Base-by-base conservation (phyloP, 64 coral and sea anemone species). In the Astreopora myriophthalma region DNA sequence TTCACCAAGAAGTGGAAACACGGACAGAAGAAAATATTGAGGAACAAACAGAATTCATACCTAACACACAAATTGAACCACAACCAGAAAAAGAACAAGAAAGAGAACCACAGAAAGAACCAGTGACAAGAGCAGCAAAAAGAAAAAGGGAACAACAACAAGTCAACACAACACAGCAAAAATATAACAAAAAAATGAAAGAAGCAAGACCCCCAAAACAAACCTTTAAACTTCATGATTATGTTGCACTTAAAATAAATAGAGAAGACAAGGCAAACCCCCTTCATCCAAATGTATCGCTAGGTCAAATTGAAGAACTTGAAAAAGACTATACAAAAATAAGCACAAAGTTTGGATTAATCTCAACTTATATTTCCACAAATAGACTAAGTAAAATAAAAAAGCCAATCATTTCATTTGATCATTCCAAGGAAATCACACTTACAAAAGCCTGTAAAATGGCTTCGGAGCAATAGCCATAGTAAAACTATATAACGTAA, bases 161-260 rank as follows among this genome's bases (percentile, higher is more conserved):
- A 66, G 62, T 66, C 22, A 3, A 66, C 25, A 28, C 62, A 66
- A 28, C 22, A 66, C 62, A 66, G 25, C 22, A 66, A 28, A 28
- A 66, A 66, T 66, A 66, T 66, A 66, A 66, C 62, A 66, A 66
- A 66, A 66, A 66, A 66, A 28, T 55, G 49, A 55, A 55, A 55
- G 49, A 55, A 55, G 49, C 49, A 55, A 55, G 49, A 55, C 49
- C 49, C 62, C 62, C 22, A 66, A 66, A 66, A 28, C 62, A 66
- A 23, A 66, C 23, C 22, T 66, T 66, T 28, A 66, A 66, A 66
- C 25, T 23, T 66, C 22, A 66, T 24, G 62, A 66, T 66, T 66
- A 66, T 65, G 61, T 24, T 65, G 61, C 61, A 65, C 3, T 65
- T 25, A 24, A 65, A 65, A 61, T 61, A 61, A 61, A 61, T 22